Percentiles rank a stretch among this genome's conserved stretches.
These are phyloP conservation scores for Peribatodes rhomboidaria DNA, from an alignment of 2,888 invertebrate species.

Conservation along the genomic window DNA sequence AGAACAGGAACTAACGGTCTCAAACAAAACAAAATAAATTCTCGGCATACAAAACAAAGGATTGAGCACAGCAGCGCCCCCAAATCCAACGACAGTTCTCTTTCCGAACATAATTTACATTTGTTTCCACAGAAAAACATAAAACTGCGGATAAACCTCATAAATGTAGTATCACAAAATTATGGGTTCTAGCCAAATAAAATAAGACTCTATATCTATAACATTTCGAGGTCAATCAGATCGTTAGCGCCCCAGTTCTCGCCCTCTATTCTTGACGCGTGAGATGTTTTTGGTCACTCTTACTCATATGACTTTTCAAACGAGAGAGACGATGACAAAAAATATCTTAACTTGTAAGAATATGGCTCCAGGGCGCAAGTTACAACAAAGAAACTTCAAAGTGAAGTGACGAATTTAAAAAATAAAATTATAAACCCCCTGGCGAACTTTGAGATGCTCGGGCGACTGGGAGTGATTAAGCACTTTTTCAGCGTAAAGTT, in stretches of 20 bases:
- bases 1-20: no score
- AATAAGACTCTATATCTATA: background rate
- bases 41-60: no score
- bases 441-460: constrained; percentile 20
- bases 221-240: background rate
- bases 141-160: background rate
- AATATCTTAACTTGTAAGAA: no score
- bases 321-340: no score
- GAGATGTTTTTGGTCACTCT: no score
- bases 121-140: background rate
- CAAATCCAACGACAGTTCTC: no score
- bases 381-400: constrained; percentile 58
- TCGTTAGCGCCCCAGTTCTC: background rate
- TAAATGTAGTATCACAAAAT: background rate
- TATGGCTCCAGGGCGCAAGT: no score
- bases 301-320: no score
- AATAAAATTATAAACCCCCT: constrained; percentile 44
- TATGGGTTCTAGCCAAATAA: background rate
- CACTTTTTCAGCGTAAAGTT: constrained; percentile 11
- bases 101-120: no score
- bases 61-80: no score
- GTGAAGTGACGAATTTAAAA: constrained; percentile 48
- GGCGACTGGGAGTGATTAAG: constrained; percentile 15
- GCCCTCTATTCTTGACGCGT: no score
- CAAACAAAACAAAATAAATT: no score